Conservation (phyloP, 2,888 invertebrate species). For the Microctonus hyperodae region DNA sequence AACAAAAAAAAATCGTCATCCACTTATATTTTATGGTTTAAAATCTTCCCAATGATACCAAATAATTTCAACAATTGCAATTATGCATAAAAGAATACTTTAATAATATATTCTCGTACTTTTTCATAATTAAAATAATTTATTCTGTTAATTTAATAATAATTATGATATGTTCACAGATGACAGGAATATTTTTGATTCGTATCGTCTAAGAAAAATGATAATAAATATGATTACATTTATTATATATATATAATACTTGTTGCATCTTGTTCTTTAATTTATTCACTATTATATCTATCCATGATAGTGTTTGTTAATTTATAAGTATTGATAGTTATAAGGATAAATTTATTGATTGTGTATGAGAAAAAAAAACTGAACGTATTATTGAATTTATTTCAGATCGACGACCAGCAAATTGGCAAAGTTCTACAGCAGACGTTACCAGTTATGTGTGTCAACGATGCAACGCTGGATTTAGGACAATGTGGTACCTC, state of each 20-base stretch:
- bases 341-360: slow-evolving; percentile 17
- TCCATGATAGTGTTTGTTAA: neutral
- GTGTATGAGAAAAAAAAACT: slow-evolving; percentile 7
- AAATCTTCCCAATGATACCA: no score
- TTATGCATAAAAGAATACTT: neutral
- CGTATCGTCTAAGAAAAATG: neutral
- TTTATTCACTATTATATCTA: slow-evolving; percentile 8
- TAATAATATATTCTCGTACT: slow-evolving; percentile 8
- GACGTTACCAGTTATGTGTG: slow-evolving; percentile 51
- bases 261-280: slow-evolving; percentile 12
- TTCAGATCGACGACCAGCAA: slow-evolving; percentile 50
- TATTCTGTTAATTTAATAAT: neutral
- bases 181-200: neutral
- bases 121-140: no score
- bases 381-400: slow-evolving; percentile 11
- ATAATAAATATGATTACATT: neutral
- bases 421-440: slow-evolving; percentile 36
- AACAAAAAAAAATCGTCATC: neutral
- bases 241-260: slow-evolving; percentile 1
- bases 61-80: neutral
- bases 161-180: neutral
- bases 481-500: slow-evolving; percentile 57
- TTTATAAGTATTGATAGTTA: neutral
- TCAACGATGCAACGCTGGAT: slow-evolving; percentile 56
- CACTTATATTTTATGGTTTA: no score